Conservation (phyloP, 1,140 invertebrate genomes). For the Ceratina japonica region DNA sequence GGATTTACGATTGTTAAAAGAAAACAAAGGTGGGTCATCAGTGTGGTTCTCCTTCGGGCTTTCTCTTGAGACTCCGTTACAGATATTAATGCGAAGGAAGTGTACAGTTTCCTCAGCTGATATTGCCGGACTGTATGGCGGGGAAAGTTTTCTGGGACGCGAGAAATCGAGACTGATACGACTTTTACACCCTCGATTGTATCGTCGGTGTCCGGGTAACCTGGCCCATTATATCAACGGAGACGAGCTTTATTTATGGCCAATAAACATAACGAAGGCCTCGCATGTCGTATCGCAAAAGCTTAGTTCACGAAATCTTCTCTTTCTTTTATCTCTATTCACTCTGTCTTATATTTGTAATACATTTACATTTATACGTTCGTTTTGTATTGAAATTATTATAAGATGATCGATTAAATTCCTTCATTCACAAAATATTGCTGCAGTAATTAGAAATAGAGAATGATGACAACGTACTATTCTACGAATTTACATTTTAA, state of each 20-base stretch:
- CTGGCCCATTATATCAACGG: conserved; percentile 39
- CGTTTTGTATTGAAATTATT: no score
- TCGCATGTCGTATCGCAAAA: background rate
- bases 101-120: conserved; percentile 35
- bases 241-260: conserved; percentile 46
- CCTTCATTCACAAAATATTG: no score
- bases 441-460: no score
- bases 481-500: no score
- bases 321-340: background rate
- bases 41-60: conserved; percentile 15
- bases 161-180: conserved; percentile 56
- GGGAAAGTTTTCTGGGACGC: conserved; percentile 47
- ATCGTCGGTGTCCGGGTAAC: conserved; percentile 9
- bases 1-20: conserved; percentile 32
- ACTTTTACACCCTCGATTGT: conserved; percentile 46
- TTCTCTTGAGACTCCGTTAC: conserved; percentile 38
- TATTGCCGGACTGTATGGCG: background rate
- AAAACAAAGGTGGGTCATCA: conserved; percentile 5
- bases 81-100: conserved; percentile 47
- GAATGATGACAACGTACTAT: no score
- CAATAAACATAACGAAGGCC: conserved; percentile 10
- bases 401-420: no score
- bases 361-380: background rate
- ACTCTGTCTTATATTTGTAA: background rate
- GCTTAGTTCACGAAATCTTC: background rate